Percentiles rank a stretch among this genome's conserved stretches.
Evolutionary conservation across 2,797 vertebrate genomes (phyloP).

Genomic region (Acanthis flammea): DNA sequence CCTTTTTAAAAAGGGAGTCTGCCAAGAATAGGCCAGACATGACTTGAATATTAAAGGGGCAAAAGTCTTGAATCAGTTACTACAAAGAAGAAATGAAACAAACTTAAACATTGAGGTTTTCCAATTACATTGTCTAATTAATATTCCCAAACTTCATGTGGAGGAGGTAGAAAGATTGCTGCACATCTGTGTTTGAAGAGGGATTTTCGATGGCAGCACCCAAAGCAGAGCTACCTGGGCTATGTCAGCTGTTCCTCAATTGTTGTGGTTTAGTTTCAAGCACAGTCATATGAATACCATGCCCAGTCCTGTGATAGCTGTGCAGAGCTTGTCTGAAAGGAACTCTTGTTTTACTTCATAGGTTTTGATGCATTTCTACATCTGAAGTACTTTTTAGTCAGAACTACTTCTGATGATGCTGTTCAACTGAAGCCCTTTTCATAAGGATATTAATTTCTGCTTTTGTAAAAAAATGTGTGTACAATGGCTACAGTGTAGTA

Average conservation of each 20-base stretch:
- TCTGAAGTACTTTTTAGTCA: constrained; percentile 3
- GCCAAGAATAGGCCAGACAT: not conserved
- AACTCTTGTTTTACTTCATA: constrained; percentile 4
- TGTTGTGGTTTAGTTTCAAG: not conserved
- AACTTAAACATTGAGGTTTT: not conserved
- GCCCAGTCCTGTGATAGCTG: constrained; percentile 36
- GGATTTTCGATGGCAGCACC: not conserved
- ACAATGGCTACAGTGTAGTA: not conserved
- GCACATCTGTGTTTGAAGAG: not conserved
- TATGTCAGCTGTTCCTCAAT: not conserved
- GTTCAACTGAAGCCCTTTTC: not conserved
- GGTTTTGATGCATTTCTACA: not conserved
- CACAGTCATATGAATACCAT: constrained; percentile 41
- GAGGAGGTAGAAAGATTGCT: not conserved
- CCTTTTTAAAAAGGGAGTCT: not conserved
- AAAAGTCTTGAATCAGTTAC: not conserved
- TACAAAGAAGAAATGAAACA: not conserved
- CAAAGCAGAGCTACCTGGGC: not conserved
- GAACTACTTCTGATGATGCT: not conserved
- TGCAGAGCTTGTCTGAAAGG: constrained; percentile 19
- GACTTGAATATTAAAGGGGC: not conserved
- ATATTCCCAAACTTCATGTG: not conserved
- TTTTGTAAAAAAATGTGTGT: not conserved
- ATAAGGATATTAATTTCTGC: not conserved
- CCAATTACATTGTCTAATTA: not conserved